Conservation (phyloP, 2,888 invertebrate species). For the Tetragonisca angustula region DNA sequence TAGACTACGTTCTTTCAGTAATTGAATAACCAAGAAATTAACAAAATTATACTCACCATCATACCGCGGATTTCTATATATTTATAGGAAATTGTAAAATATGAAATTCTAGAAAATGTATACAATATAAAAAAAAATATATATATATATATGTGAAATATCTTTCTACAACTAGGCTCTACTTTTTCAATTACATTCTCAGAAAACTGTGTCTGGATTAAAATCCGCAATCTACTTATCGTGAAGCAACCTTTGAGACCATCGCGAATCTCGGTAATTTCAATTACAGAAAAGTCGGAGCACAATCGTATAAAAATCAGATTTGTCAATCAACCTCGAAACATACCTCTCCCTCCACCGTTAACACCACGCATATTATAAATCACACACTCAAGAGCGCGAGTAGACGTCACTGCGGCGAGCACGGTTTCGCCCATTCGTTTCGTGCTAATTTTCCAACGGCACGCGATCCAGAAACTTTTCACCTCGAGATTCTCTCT, state of each 20-base stretch:
- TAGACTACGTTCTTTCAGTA: neutral
- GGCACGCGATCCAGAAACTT: conserved; percentile 2
- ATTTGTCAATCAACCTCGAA: neutral
- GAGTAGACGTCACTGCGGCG: neutral
- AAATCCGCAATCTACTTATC: no score
- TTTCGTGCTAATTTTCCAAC: neutral
- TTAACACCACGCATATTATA: neutral
- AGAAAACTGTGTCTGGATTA: no score
- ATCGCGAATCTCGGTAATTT: neutral
- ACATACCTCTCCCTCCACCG: neutral
- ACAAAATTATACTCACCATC: neutral
- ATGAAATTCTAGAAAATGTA: neutral
- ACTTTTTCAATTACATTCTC: no score
- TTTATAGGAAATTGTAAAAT: neutral
- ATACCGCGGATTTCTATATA: no score
- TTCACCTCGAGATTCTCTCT: neutral
- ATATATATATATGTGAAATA: no score
- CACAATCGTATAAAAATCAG: neutral
- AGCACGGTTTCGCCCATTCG: conserved; percentile 6
- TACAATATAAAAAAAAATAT: no score
- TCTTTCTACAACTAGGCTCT: no score
- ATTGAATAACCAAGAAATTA: neutral
- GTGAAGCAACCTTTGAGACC: no score
- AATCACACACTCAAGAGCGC: neutral
- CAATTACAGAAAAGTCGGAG: neutral